These are phyloP conservation scores for Pteronura brasiliensis DNA, from an alignment of 2,113 vertebrate genomes.

Conservation along the genomic window DNA sequence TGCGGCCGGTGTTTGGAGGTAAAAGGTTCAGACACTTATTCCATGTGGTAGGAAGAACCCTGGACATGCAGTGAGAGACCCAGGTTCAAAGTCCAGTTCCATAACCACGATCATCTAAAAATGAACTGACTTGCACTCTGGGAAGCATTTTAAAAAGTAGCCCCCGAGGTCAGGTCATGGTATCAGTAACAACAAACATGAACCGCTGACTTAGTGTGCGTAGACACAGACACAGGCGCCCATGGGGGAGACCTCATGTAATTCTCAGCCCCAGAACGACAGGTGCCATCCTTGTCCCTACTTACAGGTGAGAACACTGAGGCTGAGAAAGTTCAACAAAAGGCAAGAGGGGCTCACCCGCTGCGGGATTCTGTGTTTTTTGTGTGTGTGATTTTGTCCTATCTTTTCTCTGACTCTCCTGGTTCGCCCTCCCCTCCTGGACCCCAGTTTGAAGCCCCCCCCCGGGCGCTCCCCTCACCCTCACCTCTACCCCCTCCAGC, in stretches of 20 bases:
- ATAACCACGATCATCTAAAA: not conserved
- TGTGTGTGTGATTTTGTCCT: not conserved
- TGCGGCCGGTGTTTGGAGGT: not conserved
- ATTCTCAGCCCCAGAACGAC: not conserved
- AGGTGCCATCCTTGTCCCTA: not conserved
- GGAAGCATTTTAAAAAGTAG: not conserved
- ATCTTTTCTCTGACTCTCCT: not conserved
- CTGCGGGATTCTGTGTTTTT: not conserved
- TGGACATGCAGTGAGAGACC: not conserved
- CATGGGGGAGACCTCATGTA: rapidly evolving
- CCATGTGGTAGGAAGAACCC: not conserved
- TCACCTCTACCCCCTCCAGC: not conserved
- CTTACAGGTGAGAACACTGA: not conserved
- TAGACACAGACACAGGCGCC: not conserved
- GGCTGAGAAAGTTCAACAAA: not conserved
- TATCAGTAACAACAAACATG: not conserved
- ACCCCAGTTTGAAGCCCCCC: too few relatives aligned
- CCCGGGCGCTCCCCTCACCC: rapidly evolving
- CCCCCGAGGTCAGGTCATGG: not conserved
- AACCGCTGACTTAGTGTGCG: rapidly evolving
- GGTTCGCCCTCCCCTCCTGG: not conserved
- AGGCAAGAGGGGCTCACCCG: not conserved
- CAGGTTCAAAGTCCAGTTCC: not conserved
- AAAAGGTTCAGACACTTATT: not conserved
- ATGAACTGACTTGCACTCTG: not conserved